Evolutionary conservation across 1,140 invertebrate species (phyloP).

Genomic region (Aphaenogaster rudis): DNA sequence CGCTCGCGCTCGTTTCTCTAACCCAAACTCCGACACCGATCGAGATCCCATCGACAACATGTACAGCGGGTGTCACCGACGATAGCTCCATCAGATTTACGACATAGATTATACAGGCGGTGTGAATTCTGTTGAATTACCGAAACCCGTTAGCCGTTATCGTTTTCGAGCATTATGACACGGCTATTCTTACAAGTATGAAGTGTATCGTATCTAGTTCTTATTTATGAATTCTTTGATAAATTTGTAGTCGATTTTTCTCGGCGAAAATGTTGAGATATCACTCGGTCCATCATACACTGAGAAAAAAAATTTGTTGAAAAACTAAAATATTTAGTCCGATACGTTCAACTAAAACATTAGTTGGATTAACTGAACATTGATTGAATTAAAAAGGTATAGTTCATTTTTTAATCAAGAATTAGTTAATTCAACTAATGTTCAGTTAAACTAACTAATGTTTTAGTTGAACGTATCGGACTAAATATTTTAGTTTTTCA

Average conservation of each 20-base stretch:
- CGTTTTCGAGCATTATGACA: not conserved
- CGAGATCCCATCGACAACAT: slow-evolving; percentile 8
- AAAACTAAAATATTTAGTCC: too few species aligned
- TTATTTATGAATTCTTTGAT: not conserved
- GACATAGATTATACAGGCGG: not conserved
- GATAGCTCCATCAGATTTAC: slow-evolving; percentile 15
- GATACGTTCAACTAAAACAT: too few species aligned
- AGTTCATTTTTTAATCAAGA: too few species aligned
- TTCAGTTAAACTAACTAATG: too few species aligned
- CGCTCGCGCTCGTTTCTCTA: slow-evolving; percentile 40
- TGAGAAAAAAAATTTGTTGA: too few species aligned
- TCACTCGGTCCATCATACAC: not conserved
- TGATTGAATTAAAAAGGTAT: too few species aligned
- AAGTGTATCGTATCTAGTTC: not conserved
- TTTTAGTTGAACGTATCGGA: too few species aligned
- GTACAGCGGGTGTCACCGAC: slow-evolving; percentile 24
- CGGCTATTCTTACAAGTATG: not conserved
- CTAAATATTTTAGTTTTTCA: too few species aligned
- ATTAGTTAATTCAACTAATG: too few species aligned
- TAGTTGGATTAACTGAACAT: too few species aligned
- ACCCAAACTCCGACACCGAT: slow-evolving; percentile 51
- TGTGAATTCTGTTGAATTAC: slow-evolving; percentile 13
- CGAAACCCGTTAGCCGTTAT: not conserved
- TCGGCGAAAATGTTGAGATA: not conserved
- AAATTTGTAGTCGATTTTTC: not conserved